These are phyloP conservation scores for Ophioninae sp. DNA, from an alignment of 2,888 invertebrate genomes.

Conservation along the genomic window DNA sequence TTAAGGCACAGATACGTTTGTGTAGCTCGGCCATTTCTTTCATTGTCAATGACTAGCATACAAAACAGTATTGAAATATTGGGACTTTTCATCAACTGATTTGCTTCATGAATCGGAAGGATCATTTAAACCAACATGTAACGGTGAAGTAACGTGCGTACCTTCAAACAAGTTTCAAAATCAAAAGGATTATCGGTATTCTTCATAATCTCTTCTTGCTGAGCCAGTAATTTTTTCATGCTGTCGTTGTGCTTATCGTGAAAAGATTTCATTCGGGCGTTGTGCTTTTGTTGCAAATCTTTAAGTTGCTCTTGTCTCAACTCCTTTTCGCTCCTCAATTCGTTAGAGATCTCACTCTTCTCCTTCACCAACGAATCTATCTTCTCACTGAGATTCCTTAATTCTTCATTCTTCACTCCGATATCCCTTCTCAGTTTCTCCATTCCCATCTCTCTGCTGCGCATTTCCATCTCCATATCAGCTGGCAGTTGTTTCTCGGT, in stretches of 20 bases:
- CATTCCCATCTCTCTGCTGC: conserved; percentile 64
- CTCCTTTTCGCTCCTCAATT: conserved; percentile 59
- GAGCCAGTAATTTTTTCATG: conserved; percentile 68
- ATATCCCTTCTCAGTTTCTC: conserved; percentile 51
- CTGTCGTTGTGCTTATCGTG: conserved; percentile 69
- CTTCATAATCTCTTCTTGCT: conserved; percentile 68
- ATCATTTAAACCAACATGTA: not conserved
- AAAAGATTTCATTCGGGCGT: conserved; percentile 64
- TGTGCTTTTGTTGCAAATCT: conserved; percentile 70
- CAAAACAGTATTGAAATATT: not conserved
- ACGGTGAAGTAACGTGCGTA: conserved; percentile 37
- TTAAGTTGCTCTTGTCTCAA: conserved; percentile 57
- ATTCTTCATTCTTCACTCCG: conserved; percentile 35
- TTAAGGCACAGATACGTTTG: conserved; percentile 63
- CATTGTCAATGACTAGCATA: conserved; percentile 65
- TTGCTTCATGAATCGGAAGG: not conserved
- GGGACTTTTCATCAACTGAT: not conserved
- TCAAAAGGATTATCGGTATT: conserved; percentile 65
- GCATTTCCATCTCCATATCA: conserved; percentile 63
- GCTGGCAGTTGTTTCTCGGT: conserved; percentile 6
- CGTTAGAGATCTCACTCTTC: conserved; percentile 60
- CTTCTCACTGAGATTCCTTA: conserved; percentile 53
- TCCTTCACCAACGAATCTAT: conserved; percentile 63
- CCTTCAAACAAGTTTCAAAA: conserved; percentile 68
- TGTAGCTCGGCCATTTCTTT: conserved; percentile 68